Evolutionary conservation across 30 jellyfish, hydroid and myxozoan species (phyloP).

Genomic region (Pelagia noctiluca): DNA sequence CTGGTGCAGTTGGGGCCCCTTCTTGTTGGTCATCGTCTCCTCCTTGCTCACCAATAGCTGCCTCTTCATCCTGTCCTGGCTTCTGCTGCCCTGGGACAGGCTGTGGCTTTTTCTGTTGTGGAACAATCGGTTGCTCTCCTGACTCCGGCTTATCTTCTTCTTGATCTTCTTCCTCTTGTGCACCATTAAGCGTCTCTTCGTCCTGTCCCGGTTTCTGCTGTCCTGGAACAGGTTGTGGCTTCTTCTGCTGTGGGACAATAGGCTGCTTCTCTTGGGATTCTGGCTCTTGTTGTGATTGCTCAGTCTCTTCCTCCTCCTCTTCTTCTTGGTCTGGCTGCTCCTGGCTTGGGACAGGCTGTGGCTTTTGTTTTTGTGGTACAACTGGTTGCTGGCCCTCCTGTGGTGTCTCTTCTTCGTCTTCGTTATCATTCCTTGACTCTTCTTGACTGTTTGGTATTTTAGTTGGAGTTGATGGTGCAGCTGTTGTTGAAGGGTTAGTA

Average conservation of each 20-base stretch:
- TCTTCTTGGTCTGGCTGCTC: background rate
- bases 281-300: background rate
- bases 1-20: background rate
- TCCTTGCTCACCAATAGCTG: slow-evolving; percentile 4
- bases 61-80: slow-evolving; percentile 27
- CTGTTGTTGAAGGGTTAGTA: background rate
- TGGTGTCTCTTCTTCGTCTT: slow-evolving; percentile 23
- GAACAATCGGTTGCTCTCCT: slow-evolving; percentile 17
- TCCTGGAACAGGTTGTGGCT: background rate
- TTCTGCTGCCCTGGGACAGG: slow-evolving; percentile 4
- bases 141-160: background rate
- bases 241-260: slow-evolving; percentile 3
- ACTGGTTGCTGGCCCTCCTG: background rate
- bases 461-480: background rate
- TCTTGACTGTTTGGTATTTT: background rate
- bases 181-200: background rate
- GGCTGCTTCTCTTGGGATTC: slow-evolving; percentile 23
- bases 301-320: slow-evolving; percentile 5
- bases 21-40: slow-evolving; percentile 24
- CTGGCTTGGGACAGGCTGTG: slow-evolving; percentile 2
- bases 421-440: background rate
- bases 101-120: background rate
- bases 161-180: slow-evolving; percentile 18
- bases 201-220: slow-evolving; percentile 23
- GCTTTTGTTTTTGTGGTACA: background rate